These are phyloP conservation scores for Sinocyclocheilus rhinocerous DNA, from an alignment of 2,113 vertebrate genomes.

Conservation along the genomic window DNA sequence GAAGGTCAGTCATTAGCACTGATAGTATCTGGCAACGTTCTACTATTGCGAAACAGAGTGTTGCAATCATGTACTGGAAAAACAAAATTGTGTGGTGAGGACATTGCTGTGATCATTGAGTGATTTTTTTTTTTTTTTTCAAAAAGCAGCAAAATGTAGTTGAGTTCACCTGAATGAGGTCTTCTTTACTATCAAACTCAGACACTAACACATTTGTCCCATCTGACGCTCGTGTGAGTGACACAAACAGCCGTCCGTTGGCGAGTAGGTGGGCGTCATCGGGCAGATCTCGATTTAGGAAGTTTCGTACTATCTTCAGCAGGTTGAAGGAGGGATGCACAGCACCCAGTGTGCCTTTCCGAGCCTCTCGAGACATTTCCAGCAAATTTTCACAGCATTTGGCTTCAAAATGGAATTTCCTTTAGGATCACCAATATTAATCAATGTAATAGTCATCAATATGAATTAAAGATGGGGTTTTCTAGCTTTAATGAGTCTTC, in stretches of 20 bases:
- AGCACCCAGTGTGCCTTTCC: slow-evolving; percentile 77
- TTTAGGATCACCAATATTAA: neutral
- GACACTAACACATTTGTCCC: slow-evolving; percentile 86
- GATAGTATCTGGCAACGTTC: neutral
- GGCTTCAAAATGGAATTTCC: slow-evolving; percentile 58
- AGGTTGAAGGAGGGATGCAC: slow-evolving; percentile 85
- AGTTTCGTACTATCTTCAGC: slow-evolving; percentile 65
- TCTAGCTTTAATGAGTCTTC: too few relatives aligned
- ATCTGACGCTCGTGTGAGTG: slow-evolving; percentile 86
- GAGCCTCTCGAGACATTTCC: slow-evolving; percentile 70
- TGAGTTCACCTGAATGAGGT: slow-evolving; percentile 85
- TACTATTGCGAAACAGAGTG: slow-evolving; percentile 13
- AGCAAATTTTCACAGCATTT: slow-evolving; percentile 64
- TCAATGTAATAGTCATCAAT: neutral
- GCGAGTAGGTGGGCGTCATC: slow-evolving; percentile 80
- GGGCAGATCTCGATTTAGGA: slow-evolving; percentile 76
- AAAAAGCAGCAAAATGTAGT: neutral
- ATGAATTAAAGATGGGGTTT: neutral
- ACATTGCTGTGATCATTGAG: neutral
- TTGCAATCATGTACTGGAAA: slow-evolving; percentile 14
- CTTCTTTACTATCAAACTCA: slow-evolving; percentile 86
- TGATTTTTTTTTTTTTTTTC: neutral
- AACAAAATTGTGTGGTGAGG: neutral
- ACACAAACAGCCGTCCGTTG: slow-evolving; percentile 81
- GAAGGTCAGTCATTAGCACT: neutral